These are phyloP conservation scores for Reinhardtius hippoglossoides DNA, from an alignment of 2,113 vertebrate species.

Conservation along the genomic window DNA sequence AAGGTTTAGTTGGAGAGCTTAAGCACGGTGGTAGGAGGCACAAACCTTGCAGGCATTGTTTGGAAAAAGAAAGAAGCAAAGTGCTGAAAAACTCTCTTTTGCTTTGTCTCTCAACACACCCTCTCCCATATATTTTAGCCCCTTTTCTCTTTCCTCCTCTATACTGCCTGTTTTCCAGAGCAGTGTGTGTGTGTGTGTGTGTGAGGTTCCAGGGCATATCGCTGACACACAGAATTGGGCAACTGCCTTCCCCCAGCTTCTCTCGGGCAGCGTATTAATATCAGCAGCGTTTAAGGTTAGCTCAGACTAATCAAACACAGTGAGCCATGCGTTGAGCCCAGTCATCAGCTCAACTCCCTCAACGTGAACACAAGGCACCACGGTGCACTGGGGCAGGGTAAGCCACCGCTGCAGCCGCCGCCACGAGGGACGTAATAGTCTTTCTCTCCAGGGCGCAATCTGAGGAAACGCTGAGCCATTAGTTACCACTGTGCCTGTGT, in stretches of 20 bases:
- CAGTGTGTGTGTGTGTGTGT: constrained; percentile 4
- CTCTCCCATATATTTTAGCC: constrained; percentile 17
- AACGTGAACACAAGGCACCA: constrained; percentile 19
- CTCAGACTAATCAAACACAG: constrained; percentile 76
- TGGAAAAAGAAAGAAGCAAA: constrained; percentile 42
- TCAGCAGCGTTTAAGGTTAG: constrained; percentile 68
- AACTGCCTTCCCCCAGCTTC: constrained; percentile 37
- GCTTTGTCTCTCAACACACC: constrained; percentile 40
- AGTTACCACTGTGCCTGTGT: constrained; percentile 64
- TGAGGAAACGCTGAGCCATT: constrained; percentile 71
- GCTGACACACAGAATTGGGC: constrained; percentile 61
- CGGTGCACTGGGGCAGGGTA: constrained; percentile 14
- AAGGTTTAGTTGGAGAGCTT: constrained; percentile 40
- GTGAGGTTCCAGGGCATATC: constrained; percentile 40
- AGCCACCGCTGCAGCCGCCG: constrained; percentile 32
- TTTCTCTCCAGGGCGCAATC: constrained; percentile 67
- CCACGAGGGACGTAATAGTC: constrained; percentile 49
- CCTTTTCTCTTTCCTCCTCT: constrained; percentile 11
- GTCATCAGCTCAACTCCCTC: constrained; percentile 42
- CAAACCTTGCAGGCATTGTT: constrained; percentile 39
- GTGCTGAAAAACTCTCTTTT: constrained; percentile 34
- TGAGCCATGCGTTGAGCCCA: constrained; percentile 66
- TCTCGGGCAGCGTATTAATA: constrained; percentile 72
- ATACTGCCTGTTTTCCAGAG: constrained; percentile 16
- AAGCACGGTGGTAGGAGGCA: constrained; percentile 24